Conservation (phyloP, 2,113 vertebrate genomes). For the Indri indri region DNA sequence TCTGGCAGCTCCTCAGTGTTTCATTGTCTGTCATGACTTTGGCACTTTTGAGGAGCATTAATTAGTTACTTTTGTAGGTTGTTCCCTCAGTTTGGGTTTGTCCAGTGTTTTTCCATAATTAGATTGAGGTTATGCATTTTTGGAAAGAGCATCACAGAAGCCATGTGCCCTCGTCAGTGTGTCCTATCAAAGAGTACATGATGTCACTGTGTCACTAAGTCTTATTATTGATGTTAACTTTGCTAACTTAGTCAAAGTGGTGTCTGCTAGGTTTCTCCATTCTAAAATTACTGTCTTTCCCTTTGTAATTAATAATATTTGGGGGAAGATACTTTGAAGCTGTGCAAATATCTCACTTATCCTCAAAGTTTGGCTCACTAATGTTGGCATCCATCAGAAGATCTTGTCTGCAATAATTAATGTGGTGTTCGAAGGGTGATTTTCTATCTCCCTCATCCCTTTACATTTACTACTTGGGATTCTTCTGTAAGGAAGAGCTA, state of each 20-base stretch:
- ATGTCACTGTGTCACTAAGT: no score
- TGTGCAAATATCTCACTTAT: not conserved
- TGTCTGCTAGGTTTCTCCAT: not conserved
- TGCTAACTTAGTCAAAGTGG: not conserved
- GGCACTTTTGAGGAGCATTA: not conserved
- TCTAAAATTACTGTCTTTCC: not conserved
- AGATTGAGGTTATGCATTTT: not conserved
- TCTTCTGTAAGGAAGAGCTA: not conserved
- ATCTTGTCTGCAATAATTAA: not conserved
- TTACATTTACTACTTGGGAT: not conserved
- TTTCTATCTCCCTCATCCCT: not conserved
- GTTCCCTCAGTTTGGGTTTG: not conserved
- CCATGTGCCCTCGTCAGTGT: not conserved
- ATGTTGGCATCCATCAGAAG: not conserved
- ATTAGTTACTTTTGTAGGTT: not conserved
- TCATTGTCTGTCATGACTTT: not conserved
- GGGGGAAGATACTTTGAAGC: not conserved
- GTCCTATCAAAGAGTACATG: not conserved
- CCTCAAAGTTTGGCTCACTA: not conserved
- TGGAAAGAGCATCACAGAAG: not conserved
- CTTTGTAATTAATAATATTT: not conserved
- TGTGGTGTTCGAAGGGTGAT: not conserved
- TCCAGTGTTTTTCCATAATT: not conserved
- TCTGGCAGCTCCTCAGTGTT: not conserved
- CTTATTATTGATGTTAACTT: not conserved